Conservation (phyloP, 2,113 vertebrate species). For the Hiodon tergisus region DNA sequence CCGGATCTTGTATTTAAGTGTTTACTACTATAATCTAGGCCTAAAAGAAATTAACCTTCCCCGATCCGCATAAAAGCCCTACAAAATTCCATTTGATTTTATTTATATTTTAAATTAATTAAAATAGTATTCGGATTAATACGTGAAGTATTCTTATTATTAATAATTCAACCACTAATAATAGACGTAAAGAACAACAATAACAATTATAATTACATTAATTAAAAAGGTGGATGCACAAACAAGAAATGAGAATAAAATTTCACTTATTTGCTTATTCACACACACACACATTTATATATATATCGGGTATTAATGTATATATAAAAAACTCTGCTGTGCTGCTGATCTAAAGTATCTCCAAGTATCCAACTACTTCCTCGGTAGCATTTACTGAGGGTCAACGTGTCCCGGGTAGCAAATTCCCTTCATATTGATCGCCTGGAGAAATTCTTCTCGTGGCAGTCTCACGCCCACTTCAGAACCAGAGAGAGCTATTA, state of each 20-base stretch:
- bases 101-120: no score
- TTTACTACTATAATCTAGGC: not conserved
- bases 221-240: not conserved
- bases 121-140: no score
- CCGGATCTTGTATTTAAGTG: not conserved
- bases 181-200: slow-evolving; percentile 5
- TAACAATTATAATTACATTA: not conserved
- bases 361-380: slow-evolving; percentile 14
- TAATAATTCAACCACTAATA: slow-evolving; percentile 7
- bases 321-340: slow-evolving; percentile 14
- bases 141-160: not conserved
- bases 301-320: not conserved
- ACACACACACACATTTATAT: no score
- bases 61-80: no score
- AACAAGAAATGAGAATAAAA: not conserved
- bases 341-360: not conserved
- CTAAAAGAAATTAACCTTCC: not conserved
- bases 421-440: slow-evolving; percentile 33
- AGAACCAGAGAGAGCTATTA: slow-evolving; percentile 23
- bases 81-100: no score
- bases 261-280: not conserved
- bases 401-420: slow-evolving; percentile 30
- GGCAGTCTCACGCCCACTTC: slow-evolving; percentile 24
- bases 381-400: slow-evolving; percentile 28
- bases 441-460: slow-evolving; percentile 28